Conservation (phyloP, 2,113 vertebrate species). For the Psephotus haematonotus region DNA sequence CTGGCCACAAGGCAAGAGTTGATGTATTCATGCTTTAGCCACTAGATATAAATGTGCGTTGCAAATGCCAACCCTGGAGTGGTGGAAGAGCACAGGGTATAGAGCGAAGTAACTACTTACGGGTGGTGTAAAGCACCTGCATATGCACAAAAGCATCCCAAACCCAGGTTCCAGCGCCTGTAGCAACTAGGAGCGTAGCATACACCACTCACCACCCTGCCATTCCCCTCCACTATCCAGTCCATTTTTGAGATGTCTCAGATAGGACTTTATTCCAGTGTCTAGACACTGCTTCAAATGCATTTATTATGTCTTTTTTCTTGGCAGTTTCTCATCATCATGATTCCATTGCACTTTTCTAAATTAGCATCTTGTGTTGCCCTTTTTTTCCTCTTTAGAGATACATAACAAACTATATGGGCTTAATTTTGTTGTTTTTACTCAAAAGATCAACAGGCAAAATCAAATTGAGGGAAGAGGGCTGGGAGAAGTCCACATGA, state of each 20-base stretch:
- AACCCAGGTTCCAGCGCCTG: background rate
- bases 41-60: background rate
- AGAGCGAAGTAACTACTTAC: background rate
- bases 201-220: background rate
- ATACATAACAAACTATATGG: background rate
- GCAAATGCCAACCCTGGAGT: background rate
- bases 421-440: background rate
- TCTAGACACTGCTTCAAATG: background rate
- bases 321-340: background rate
- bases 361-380: background rate
- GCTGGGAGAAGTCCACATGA: background rate
- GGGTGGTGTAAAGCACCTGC: background rate
- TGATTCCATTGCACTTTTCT: background rate
- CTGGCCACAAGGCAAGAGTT: background rate
- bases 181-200: background rate
- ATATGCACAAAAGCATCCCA: background rate
- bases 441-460: background rate
- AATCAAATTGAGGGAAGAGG: background rate
- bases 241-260: background rate
- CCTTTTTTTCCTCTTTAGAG: background rate
- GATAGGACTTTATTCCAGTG: background rate
- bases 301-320: background rate
- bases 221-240: background rate
- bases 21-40: background rate
- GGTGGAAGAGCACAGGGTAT: background rate